Evolutionary conservation across 2,113 vertebrate species (phyloP).

Genomic region (Equus przewalskii): DNA sequence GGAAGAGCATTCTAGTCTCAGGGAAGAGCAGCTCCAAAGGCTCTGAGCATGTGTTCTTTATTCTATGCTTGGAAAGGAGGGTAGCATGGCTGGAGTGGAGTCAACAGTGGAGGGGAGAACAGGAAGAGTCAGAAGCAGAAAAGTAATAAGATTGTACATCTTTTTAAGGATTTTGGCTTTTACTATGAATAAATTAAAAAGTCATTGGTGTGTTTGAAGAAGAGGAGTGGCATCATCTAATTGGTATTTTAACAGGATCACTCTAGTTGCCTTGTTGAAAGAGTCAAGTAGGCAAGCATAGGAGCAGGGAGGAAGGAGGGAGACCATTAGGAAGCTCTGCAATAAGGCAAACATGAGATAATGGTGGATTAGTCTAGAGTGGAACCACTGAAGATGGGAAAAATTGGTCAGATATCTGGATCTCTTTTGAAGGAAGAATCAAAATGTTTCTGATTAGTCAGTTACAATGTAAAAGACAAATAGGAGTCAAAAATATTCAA

Average conservation of each 20-base stretch:
- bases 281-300: background rate
- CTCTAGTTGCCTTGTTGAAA: background rate
- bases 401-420: background rate
- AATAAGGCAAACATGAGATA: rapidly evolving
- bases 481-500: background rate
- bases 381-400: rapidly evolving
- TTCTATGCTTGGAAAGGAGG: background rate
- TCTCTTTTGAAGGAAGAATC: background rate
- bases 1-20: background rate
- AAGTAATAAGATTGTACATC: rapidly evolving
- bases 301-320: background rate
- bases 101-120: background rate
- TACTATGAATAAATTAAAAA: background rate
- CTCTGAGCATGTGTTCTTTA: rapidly evolving
- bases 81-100: rapidly evolving
- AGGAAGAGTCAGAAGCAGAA: background rate
- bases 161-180: background rate
- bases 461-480: background rate
- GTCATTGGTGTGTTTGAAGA: background rate
- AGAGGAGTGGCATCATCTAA: background rate
- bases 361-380: background rate
- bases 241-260: background rate
- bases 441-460: background rate
- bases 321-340: rapidly evolving
- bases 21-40: background rate